Conservation (phyloP, 2,888 invertebrate genomes). For the Mactromeris polynyma region DNA sequence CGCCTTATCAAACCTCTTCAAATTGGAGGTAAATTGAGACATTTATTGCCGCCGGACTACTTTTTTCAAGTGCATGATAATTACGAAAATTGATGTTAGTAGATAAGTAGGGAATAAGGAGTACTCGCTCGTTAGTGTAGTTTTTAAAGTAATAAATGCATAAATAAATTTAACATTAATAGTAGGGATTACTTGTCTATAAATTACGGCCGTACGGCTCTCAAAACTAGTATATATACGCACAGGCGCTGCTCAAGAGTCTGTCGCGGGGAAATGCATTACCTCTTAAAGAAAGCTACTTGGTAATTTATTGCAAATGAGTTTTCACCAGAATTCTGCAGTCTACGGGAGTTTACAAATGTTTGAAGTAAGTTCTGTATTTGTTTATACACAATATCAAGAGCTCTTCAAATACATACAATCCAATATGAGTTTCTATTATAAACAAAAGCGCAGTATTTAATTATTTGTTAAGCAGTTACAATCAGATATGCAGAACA, state of each 20-base stretch:
- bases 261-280: slow-evolving; percentile 12
- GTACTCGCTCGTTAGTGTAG: slow-evolving; percentile 9
- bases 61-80: slow-evolving; percentile 45
- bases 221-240: neutral
- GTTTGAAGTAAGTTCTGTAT: slow-evolving; percentile 1
- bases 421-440: neutral
- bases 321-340: neutral
- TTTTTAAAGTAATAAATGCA: slow-evolving; percentile 22
- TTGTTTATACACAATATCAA: slow-evolving; percentile 20
- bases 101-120: slow-evolving; percentile 37
- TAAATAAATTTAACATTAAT: slow-evolving; percentile 22
- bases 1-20: slow-evolving; percentile 43
- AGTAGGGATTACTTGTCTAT: slow-evolving; percentile 7
- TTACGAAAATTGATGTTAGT: slow-evolving; percentile 33
- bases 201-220: neutral
- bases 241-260: slow-evolving; percentile 9
- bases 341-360: slow-evolving; percentile 15
- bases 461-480: slow-evolving; percentile 3
- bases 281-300: slow-evolving; percentile 14
- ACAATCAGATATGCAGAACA: neutral
- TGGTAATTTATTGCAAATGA: slow-evolving; percentile 22
- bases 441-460: slow-evolving; percentile 7
- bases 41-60: slow-evolving; percentile 47
- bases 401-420: slow-evolving; percentile 13
- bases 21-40: slow-evolving; percentile 48